phyloP scores from a whole-genome alignment of 2,113 vertebrate species.

The Orycteropus afer region DNA sequence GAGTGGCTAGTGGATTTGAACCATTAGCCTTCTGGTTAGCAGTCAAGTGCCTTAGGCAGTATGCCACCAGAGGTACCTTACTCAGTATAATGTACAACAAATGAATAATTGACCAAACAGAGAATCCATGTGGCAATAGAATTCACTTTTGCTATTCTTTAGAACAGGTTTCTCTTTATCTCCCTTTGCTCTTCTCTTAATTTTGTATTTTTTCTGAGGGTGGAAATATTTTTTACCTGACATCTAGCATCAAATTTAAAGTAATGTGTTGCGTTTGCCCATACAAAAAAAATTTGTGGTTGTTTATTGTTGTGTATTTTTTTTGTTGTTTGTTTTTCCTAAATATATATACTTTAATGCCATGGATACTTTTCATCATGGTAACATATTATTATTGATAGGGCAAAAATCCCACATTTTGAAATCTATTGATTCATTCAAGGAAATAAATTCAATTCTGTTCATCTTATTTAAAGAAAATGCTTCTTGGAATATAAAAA shows the following conservation, averaged over 20 bases:
- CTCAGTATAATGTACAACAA: background rate
- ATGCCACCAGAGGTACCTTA: background rate
- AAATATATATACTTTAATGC: background rate
- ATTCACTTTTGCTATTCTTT: background rate
- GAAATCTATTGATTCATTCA: constrained; percentile 3
- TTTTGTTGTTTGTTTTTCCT: background rate
- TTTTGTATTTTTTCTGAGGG: background rate
- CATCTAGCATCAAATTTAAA: background rate
- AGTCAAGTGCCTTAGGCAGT: too few relatives aligned
- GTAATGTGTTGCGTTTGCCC: background rate
- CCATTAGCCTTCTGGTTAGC: too few relatives aligned
- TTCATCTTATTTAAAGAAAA: background rate
- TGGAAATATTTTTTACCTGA: background rate
- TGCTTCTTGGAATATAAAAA: background rate
- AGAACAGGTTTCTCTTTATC: background rate
- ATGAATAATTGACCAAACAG: background rate
- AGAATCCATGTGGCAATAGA: background rate
- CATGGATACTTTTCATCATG: background rate
- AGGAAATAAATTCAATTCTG: background rate
- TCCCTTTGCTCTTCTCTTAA: background rate
- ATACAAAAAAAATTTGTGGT: background rate
- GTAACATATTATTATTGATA: background rate
- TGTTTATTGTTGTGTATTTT: background rate
- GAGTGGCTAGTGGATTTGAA: too few relatives aligned
- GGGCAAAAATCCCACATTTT: background rate